Base-by-base conservation (phyloP, 2,797 vertebrate species). In the Columba guinea region DNA sequence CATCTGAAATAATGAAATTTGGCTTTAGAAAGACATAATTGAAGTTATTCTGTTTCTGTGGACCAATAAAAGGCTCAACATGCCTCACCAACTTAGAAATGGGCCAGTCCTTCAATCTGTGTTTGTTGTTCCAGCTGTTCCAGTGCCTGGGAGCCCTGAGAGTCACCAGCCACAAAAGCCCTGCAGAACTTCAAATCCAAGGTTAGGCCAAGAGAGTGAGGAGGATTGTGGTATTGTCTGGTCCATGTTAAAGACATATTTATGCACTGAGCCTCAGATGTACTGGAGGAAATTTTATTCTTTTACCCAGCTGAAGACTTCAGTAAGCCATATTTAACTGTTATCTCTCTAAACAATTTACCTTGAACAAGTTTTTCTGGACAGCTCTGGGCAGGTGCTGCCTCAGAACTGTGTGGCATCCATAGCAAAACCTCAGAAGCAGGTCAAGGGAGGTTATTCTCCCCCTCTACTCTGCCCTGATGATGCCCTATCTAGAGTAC, bases 181-280 rank as follows among this genome's bases (percentile, higher is more conserved):
- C 10, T 27, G 9, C 44, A 63, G 22, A 52, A 7, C 13, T 51
- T 51, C 75, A 91, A 60, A 62, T 37, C 12, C 44, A 70, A 17
- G 9, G 10, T 30, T 69, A 34, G 26, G 9, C 26, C 28, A 59
- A 34, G 5, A 0, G 1, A 77, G 37, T 15, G 21, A 84, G 4
- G 5, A 6, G 11, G 7, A 64, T n/a, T 4, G 0, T 28, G 32
- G 8, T 55, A 15, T 55, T 58, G 5, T 24, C 69, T 67, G 24
- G 11, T 20, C 10, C 8, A 1, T 4, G 5, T 32, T 64, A 64
- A 52, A 64, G 65, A n/a, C 7, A 15, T 0, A 1, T 21, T 51
- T 52, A 13, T 51, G 32, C 55, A n/a, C 30, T 15, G 46, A 90
- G 2, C 26, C 46, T 59, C 37, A 22, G 21, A 28, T 8, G 16